These are phyloP conservation scores for Ormyrus thymus DNA, from an alignment of 2,888 invertebrate species.

Conservation along the genomic window DNA sequence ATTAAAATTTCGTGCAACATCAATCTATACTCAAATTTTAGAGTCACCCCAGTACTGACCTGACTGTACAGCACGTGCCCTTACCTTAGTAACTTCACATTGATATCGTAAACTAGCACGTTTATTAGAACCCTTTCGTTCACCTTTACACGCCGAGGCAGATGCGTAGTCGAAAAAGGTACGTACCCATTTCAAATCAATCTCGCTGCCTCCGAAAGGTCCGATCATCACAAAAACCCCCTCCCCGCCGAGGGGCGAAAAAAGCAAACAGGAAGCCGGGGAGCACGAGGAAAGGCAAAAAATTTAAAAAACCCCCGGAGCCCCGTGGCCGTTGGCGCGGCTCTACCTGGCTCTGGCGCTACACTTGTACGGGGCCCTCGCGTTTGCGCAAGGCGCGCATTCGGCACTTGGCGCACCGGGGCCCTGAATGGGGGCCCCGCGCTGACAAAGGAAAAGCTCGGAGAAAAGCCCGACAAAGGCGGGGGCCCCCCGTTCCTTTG, in stretches of 20 bases:
- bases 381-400: constrained; percentile 70
- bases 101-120: too few species aligned
- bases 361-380: constrained; percentile 66
- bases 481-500: constrained; percentile 64
- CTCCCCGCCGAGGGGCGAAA: too few species aligned
- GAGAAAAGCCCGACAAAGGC: constrained; percentile 71
- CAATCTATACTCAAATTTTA: too few species aligned
- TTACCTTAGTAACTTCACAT: too few species aligned
- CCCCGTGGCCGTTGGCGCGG: neutral
- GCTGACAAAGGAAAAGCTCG: constrained; percentile 47
- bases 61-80: too few species aligned
- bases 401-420: constrained; percentile 69
- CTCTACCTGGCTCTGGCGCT: constrained; percentile 37
- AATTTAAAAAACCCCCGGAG: constrained; percentile 18
- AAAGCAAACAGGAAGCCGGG: too few species aligned
- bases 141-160: too few species aligned
- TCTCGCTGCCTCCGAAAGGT: neutral
- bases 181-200: too few species aligned
- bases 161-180: neutral
- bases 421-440: constrained; percentile 25
- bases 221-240: neutral
- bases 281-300: neutral
- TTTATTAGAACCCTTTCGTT: too few species aligned
- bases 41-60: too few species aligned
- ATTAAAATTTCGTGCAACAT: too few species aligned